A percentile compares a stretch with the other conserved stretches of the same genome.
phyloP scores from a whole-genome alignment of 2,797 vertebrate species.

The Lycodopsis pacificus region DNA sequence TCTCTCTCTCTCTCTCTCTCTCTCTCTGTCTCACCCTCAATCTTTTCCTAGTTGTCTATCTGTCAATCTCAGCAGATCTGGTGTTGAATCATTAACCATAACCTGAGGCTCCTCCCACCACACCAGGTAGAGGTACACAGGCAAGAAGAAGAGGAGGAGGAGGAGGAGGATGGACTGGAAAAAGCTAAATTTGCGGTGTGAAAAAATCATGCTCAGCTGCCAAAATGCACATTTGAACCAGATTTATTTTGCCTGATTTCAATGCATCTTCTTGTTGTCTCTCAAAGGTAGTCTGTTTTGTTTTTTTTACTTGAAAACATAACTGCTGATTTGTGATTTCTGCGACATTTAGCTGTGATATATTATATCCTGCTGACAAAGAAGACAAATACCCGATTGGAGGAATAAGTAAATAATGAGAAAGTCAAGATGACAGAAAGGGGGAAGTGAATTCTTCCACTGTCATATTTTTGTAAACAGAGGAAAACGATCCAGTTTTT shows the following conservation, averaged over 20 bases:
- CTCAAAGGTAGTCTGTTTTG: too few species aligned
- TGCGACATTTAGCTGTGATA: neutral
- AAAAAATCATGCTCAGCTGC: conserved; percentile 10
- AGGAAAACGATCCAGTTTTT: neutral
- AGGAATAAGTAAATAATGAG: neutral
- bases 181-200: conserved; percentile 13
- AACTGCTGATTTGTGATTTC: neutral
- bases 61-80: conserved; percentile 73
- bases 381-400: neutral
- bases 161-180: conserved; percentile 17
- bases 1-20: conserved; percentile 20
- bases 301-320: neutral
- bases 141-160: conserved; percentile 17
- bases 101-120: conserved; percentile 73
- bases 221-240: neutral
- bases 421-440: conserved; percentile 1
- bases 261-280: neutral
- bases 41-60: conserved; percentile 61
- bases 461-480: neutral
- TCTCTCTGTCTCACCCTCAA: conserved; percentile 18
- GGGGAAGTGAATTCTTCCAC: neutral
- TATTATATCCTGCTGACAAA: neutral
- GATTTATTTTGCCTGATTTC: neutral
- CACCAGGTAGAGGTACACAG: conserved; percentile 72
- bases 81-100: conserved; percentile 82